phyloP scores from a whole-genome alignment of 1,140 invertebrate species.

The Drosophila pruinosa region DNA sequence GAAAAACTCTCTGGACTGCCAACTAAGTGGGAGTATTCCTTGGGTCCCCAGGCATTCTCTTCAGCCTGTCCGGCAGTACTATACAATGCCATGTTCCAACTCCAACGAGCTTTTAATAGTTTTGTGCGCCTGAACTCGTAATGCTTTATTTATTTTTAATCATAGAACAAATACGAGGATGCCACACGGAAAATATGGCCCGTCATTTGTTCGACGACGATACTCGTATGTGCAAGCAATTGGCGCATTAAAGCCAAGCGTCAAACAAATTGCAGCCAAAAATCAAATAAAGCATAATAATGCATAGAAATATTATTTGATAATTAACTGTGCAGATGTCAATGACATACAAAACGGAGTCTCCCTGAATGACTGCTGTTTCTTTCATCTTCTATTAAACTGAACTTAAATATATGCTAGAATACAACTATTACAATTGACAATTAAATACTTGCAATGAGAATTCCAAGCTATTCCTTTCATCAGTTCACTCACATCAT shows the following conservation, averaged over 20 bases:
- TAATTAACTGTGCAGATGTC: too few relatives aligned
- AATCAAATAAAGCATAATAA: background rate
- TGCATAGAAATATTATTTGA: too few relatives aligned
- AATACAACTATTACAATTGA: too few relatives aligned
- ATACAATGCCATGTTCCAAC: background rate
- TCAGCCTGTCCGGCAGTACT: too few relatives aligned
- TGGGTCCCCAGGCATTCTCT: background rate
- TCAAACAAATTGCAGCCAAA: slow-evolving; percentile 43
- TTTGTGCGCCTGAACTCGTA: slow-evolving; percentile 63
- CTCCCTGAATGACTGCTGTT: too few relatives aligned
- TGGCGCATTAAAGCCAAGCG: slow-evolving; percentile 69
- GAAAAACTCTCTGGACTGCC: slow-evolving; percentile 6
- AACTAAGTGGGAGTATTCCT: background rate
- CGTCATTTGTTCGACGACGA: slow-evolving; percentile 75
- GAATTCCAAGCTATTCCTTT: too few relatives aligned
- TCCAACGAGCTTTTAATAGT: slow-evolving; percentile 72
- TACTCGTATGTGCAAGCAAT: slow-evolving; percentile 76
- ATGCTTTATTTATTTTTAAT: slow-evolving; percentile 80
- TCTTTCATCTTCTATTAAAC: too few relatives aligned
- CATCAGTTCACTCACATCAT: too few relatives aligned
- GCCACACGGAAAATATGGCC: slow-evolving; percentile 59
- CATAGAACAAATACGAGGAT: slow-evolving; percentile 73
- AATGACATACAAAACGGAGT: too few relatives aligned
- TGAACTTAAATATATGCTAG: too few relatives aligned
- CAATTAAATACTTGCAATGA: too few relatives aligned